Conservation (phyloP, 2,113 vertebrate species). For the Poeciliopsis turrubarensis region DNA sequence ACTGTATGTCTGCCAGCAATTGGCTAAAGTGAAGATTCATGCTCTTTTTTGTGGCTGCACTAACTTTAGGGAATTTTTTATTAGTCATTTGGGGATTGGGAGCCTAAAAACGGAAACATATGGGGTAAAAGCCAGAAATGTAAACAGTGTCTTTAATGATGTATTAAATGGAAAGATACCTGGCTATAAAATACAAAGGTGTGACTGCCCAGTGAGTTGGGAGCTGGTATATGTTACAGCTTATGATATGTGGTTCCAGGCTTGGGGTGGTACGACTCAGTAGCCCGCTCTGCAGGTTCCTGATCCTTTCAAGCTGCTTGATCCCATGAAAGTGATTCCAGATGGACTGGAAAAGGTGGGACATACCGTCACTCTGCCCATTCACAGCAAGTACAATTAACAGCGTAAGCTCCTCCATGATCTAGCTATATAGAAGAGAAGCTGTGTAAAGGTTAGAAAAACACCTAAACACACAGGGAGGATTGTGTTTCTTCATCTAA, state of each 20-base stretch:
- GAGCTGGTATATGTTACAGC: slow-evolving; percentile 42
- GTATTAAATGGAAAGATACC: slow-evolving; percentile 45
- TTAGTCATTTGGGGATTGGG: slow-evolving; percentile 9
- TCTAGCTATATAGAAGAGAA: slow-evolving; percentile 68
- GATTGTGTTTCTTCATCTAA: slow-evolving; percentile 70
- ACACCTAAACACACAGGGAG: slow-evolving; percentile 56
- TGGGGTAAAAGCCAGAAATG: slow-evolving; percentile 14
- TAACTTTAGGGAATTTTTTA: slow-evolving; percentile 18
- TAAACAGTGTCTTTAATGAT: slow-evolving; percentile 39
- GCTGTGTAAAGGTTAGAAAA: slow-evolving; percentile 70
- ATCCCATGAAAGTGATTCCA: slow-evolving; percentile 79
- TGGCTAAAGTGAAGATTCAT: slow-evolving; percentile 28
- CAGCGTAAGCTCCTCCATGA: slow-evolving; percentile 62
- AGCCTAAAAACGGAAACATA: slow-evolving; percentile 20
- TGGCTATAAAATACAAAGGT: slow-evolving; percentile 47
- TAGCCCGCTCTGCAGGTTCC: slow-evolving; percentile 72
- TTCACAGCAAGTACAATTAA: slow-evolving; percentile 78
- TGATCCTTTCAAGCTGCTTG: slow-evolving; percentile 71
- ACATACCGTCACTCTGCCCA: slow-evolving; percentile 59
- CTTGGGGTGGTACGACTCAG: slow-evolving; percentile 59
- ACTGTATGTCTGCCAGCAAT: slow-evolving; percentile 21
- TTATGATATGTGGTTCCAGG: slow-evolving; percentile 50
- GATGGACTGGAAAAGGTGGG: slow-evolving; percentile 72
- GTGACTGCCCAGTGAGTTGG: slow-evolving; percentile 34
- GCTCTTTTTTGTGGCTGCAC: slow-evolving; percentile 1